Conservation (phyloP, 2,888 invertebrate genomes). For the Xanthorhoe designata region DNA sequence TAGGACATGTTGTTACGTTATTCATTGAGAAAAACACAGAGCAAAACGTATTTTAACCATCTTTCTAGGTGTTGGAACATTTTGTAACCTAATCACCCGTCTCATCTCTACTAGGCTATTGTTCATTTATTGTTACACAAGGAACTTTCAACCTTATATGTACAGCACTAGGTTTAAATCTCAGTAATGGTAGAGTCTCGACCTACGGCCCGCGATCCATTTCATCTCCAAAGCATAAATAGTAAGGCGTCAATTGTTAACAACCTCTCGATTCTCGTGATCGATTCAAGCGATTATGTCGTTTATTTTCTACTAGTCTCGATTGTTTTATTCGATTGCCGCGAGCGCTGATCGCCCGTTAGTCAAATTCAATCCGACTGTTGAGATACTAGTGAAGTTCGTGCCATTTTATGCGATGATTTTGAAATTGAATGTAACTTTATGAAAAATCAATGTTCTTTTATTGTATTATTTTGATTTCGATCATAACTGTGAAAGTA, state of each 20-base stretch:
- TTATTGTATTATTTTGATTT: background rate
- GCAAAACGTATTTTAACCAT: slow-evolving; percentile 35
- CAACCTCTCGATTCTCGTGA: slow-evolving; percentile 82
- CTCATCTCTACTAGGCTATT: slow-evolving; percentile 73
- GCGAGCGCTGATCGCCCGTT: slow-evolving; percentile 60
- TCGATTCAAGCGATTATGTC: slow-evolving; percentile 78
- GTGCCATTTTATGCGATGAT: slow-evolving; percentile 2
- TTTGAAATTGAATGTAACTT: background rate
- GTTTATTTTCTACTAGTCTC: slow-evolving; percentile 77
- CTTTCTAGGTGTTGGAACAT: slow-evolving; percentile 56
- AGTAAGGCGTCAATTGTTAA: slow-evolving; percentile 83
- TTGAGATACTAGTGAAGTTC: slow-evolving; percentile 12
- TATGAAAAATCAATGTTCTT: background rate
- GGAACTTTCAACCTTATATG: slow-evolving; percentile 54
- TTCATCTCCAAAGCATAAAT: slow-evolving; percentile 82
- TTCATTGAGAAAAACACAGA: slow-evolving; percentile 23
- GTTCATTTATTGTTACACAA: slow-evolving; percentile 55
- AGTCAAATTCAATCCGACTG: slow-evolving; percentile 59
- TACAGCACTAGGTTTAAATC: slow-evolving; percentile 41
- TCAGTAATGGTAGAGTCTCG: slow-evolving; percentile 50
- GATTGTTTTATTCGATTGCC: slow-evolving; percentile 77
- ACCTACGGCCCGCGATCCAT: slow-evolving; percentile 81
- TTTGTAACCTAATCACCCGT: slow-evolving; percentile 69
- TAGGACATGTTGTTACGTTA: slow-evolving; percentile 15
- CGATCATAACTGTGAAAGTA: background rate